A percentile compares a stretch with the other conserved stretches of the same genome.
phyloP scores from a whole-genome alignment of 2,113 vertebrate species.

The Ochotona curzoniae region DNA sequence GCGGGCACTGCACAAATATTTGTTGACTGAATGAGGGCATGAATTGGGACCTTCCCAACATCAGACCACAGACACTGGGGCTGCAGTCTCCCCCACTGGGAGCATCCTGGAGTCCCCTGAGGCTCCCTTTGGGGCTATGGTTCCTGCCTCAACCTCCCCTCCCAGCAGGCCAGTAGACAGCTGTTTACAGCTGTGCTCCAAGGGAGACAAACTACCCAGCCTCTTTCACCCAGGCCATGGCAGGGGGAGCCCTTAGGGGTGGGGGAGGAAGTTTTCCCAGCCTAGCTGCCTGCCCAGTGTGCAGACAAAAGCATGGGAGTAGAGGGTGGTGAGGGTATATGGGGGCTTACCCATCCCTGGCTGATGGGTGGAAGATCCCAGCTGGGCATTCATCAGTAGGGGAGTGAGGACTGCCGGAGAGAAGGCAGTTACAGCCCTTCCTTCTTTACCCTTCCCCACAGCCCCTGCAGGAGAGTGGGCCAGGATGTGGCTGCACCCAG shows the following conservation, averaged over 20 bases:
- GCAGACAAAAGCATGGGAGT: no score
- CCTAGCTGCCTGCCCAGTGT: not conserved
- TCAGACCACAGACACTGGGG: not conserved
- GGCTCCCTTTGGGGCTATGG: not conserved
- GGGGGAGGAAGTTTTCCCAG: no score
- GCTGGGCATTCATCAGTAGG: not conserved
- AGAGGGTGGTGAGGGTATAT: not conserved
- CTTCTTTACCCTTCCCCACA: no score
- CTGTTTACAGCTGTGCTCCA: constrained; percentile 44
- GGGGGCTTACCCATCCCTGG: not conserved
- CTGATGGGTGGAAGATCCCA: not conserved
- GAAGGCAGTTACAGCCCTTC: not conserved
- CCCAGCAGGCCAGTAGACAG: not conserved
- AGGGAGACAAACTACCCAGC: not conserved
- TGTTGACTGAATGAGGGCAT: not conserved
- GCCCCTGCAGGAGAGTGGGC: no score
- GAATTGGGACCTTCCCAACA: not conserved
- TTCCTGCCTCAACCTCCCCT: constrained; percentile 27
- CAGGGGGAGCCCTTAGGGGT: not conserved
- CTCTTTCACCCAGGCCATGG: not conserved
- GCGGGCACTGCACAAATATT: not conserved
- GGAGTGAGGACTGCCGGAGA: not conserved
- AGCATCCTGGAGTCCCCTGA: not conserved
- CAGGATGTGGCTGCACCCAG: no score
- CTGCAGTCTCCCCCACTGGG: not conserved